phyloP scores from a whole-genome alignment of 2,888 invertebrate species.

The Lobophora halterata region DNA sequence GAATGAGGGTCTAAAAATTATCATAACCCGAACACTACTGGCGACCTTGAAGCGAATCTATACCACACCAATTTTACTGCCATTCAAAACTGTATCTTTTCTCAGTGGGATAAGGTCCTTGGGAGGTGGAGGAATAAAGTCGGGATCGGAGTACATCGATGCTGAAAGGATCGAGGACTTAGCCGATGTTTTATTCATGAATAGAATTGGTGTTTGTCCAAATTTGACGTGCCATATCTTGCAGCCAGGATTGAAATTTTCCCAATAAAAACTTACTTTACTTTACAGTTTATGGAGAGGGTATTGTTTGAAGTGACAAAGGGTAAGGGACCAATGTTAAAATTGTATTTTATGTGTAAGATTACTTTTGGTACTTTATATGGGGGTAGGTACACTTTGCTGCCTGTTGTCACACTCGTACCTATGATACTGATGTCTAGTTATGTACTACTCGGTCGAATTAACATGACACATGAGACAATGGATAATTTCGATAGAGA shows the following conservation, averaged over 20 bases:
- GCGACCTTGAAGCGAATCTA: slow-evolving; percentile 44
- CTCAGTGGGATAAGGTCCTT: slow-evolving; percentile 21
- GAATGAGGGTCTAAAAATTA: slow-evolving; percentile 55
- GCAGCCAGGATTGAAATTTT: slow-evolving; percentile 52
- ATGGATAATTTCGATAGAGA: too few relatives aligned
- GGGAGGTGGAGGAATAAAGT: slow-evolving; percentile 19
- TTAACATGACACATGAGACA: too few relatives aligned
- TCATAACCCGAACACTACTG: slow-evolving; percentile 54
- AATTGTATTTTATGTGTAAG: background rate
- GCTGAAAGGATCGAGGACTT: slow-evolving; percentile 46
- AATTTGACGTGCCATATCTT: slow-evolving; percentile 65
- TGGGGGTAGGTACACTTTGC: too few relatives aligned
- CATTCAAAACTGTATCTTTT: slow-evolving; percentile 19
- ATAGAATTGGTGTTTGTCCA: slow-evolving; percentile 66
- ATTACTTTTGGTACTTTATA: slow-evolving; percentile 1
- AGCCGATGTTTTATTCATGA: slow-evolving; percentile 64
- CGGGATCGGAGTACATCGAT: slow-evolving; percentile 40
- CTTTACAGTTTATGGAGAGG: slow-evolving; percentile 31
- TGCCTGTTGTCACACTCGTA: too few relatives aligned
- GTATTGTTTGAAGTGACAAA: slow-evolving; percentile 26
- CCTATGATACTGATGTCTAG: too few relatives aligned
- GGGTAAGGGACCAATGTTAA: slow-evolving; percentile 2
- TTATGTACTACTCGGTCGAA: too few relatives aligned
- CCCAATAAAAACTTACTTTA: slow-evolving; percentile 43
- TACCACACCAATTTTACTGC: slow-evolving; percentile 6